Conservation (phyloP, 2,888 invertebrate species). For the Sthenelais limicola region DNA sequence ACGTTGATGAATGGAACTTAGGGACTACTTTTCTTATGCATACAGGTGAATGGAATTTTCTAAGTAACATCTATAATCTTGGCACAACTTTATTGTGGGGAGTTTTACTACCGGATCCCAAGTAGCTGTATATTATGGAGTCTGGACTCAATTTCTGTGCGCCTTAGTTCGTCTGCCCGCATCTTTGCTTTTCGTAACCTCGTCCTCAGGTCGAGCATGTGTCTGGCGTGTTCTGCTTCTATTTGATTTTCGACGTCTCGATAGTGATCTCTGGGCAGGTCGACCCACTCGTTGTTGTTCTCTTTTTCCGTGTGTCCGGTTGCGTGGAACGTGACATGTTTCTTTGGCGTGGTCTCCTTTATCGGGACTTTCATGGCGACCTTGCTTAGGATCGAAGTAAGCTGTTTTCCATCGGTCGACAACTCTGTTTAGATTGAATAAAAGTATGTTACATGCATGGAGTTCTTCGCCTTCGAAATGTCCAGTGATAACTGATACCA, state of each 20-base stretch:
- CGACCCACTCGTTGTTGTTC: slow-evolving; percentile 1
- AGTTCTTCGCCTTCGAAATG: background rate
- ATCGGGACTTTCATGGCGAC: background rate
- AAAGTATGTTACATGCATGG: no score
- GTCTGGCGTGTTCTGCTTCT: slow-evolving; percentile 22
- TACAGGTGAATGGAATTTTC: no score
- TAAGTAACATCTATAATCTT: no score
- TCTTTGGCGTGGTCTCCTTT: background rate
- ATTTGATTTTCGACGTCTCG: slow-evolving; percentile 9
- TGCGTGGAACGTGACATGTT: slow-evolving; percentile 29
- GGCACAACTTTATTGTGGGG: no score
- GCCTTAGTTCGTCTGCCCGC: slow-evolving; percentile 11
- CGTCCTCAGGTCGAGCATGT: slow-evolving; percentile 23
- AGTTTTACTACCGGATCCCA: slow-evolving; percentile 21
- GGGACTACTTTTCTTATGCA: no score
- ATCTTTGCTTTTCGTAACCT: slow-evolving; percentile 31
- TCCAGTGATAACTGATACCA: no score
- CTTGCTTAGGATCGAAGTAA: slow-evolving; percentile 31
- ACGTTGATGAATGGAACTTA: no score
- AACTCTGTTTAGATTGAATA: slow-evolving; percentile 26
- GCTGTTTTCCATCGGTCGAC: slow-evolving; percentile 20
- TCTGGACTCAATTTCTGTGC: slow-evolving; percentile 23
- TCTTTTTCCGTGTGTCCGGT: background rate
- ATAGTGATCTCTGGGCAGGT: slow-evolving; percentile 4
- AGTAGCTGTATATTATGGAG: slow-evolving; percentile 24